A percentile compares a stretch with the other conserved stretches of the same genome.
phyloP scores from a whole-genome alignment of 2,113 vertebrate genomes.

The Oreocharis arfaki region DNA sequence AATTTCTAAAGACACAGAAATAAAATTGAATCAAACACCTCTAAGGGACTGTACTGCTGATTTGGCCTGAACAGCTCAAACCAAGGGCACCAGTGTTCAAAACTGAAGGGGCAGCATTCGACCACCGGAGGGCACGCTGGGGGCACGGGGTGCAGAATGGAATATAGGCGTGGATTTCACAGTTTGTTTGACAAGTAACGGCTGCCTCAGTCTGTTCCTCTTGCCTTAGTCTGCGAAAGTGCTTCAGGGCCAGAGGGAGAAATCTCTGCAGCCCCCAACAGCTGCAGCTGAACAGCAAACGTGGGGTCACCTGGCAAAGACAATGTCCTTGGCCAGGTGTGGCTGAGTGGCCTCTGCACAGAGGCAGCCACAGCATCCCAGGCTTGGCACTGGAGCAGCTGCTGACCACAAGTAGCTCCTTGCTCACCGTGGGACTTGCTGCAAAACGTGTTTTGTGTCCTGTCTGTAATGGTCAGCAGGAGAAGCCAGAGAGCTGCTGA shows the following conservation, averaged over 20 bases:
- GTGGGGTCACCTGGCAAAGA: not conserved
- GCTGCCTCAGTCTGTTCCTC: not conserved
- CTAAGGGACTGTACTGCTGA: not conserved
- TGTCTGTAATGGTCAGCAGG: not conserved
- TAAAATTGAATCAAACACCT: not conserved
- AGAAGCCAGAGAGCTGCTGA: not conserved
- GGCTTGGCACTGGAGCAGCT: not conserved
- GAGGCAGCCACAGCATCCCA: not conserved
- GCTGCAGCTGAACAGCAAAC: not conserved
- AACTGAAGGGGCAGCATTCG: not conserved
- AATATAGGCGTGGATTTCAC: not conserved
- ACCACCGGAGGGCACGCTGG: not conserved
- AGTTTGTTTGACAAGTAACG: not conserved
- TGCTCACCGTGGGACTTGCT: not conserved
- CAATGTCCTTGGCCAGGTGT: not conserved
- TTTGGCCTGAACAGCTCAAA: not conserved
- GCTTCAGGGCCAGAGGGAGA: too few relatives aligned
- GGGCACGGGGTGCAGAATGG: too few relatives aligned
- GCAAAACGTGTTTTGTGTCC: fast-evolving
- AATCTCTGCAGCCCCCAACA: too few relatives aligned
- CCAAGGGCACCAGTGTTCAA: not conserved
- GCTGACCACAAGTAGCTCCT: not conserved
- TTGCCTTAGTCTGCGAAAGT: not conserved
- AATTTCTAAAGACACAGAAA: not conserved
- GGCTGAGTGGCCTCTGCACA: not conserved